These are phyloP conservation scores for Ibidorhyncha struthersii DNA, from an alignment of 2,113 vertebrate species.

Conservation along the genomic window DNA sequence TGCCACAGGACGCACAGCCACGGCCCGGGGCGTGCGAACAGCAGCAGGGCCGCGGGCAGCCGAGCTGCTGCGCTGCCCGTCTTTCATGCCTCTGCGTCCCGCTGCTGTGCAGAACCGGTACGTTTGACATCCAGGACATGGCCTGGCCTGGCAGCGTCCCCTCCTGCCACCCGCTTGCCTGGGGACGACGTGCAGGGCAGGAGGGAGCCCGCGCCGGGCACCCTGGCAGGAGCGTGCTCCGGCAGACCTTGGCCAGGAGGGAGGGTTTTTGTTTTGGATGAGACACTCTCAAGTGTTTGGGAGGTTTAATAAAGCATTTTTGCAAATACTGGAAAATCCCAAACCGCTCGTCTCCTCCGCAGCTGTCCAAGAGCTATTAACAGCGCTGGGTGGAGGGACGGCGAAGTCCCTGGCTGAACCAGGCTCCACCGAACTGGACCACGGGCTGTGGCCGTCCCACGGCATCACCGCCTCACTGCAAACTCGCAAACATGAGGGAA, in stretches of 20 bases:
- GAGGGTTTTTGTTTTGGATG: neutral
- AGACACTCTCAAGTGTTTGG: neutral
- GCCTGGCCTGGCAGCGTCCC: neutral
- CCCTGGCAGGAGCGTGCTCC: neutral
- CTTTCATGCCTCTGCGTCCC: accelerated
- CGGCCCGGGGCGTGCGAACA: neutral
- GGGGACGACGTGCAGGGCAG: neutral
- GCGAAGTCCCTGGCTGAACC: neutral
- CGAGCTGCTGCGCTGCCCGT: neutral
- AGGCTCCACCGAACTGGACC: neutral
- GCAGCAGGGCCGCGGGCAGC: neutral
- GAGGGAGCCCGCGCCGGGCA: neutral
- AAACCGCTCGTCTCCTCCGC: neutral
- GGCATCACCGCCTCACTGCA: neutral
- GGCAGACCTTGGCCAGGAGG: neutral
- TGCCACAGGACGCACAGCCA: neutral
- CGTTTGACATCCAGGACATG: accelerated
- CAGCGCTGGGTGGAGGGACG: neutral
- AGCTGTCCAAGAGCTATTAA: neutral
- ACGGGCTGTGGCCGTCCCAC: accelerated
- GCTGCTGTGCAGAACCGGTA: neutral
- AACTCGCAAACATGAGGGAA: too few relatives aligned
- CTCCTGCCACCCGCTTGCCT: neutral
- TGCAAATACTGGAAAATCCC: neutral
- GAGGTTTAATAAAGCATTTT: neutral